Percentiles rank a stretch among this genome's conserved stretches.
Conservation (phyloP, 1,140 invertebrate genomes). For the Agrypnia vestita region DNA sequence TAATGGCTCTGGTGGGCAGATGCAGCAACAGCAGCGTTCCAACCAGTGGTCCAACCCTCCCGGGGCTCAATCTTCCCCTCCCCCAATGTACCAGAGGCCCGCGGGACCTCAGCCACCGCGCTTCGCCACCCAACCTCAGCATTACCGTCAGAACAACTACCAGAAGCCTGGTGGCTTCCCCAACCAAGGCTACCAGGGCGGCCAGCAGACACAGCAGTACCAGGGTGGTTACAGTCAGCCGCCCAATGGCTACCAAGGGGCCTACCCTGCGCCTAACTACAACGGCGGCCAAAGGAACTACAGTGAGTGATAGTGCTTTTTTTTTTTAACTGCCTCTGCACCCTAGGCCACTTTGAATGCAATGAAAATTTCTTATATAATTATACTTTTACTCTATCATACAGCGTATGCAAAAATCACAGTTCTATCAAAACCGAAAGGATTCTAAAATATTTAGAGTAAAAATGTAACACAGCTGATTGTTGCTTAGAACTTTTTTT, state of each 20-base stretch:
- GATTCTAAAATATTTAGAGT: too few species aligned
- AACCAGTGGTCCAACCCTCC: slow-evolving; percentile 70
- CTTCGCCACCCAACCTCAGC: slow-evolving; percentile 49
- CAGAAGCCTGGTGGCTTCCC: slow-evolving; percentile 61
- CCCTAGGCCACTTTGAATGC: too few species aligned
- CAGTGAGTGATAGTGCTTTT: slow-evolving; percentile 44
- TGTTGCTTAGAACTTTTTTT: too few species aligned
- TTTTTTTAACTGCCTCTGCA: too few species aligned
- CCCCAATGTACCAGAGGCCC: slow-evolving; percentile 21
- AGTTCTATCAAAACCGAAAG: too few species aligned
- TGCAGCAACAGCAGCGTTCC: slow-evolving; percentile 32
- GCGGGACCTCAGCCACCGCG: slow-evolving; percentile 67
- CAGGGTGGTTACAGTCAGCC: slow-evolving; percentile 68
- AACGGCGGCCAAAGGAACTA: slow-evolving; percentile 68
- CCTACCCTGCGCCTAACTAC: slow-evolving; percentile 65
- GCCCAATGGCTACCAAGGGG: slow-evolving; percentile 67
- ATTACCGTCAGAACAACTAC: slow-evolving; percentile 48
- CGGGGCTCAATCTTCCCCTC: slow-evolving; percentile 59
- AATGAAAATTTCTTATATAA: too few species aligned
- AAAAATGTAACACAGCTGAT: too few species aligned
- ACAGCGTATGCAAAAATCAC: too few species aligned
- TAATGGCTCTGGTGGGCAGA: background rate
- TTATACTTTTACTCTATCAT: too few species aligned
- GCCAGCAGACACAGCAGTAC: slow-evolving; percentile 63
- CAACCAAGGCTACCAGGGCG: slow-evolving; percentile 30